Evolutionary conservation across 2,888 invertebrate genomes (phyloP), one percentile per base, ranked within the genome.

Genomic region (Phlogophora meticulosa): DNA sequence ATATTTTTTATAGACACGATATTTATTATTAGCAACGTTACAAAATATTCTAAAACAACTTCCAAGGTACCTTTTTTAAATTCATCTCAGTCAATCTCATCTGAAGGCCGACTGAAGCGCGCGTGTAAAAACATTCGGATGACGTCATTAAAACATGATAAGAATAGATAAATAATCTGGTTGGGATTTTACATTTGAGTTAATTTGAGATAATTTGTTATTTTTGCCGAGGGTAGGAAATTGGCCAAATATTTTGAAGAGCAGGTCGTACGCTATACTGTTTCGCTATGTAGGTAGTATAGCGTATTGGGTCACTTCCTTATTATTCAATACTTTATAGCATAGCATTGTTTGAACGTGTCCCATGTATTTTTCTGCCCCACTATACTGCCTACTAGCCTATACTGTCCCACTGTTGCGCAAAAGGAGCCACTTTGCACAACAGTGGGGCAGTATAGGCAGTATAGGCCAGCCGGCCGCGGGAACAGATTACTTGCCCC

Each of bases 71-170:
- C 28, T 28, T 4, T 64, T 80, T 80, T 58, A 76, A 76, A 78
- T 78, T 78, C 73, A 67, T 49, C 66, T 61, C 80, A 79, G 57
- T 59, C 17, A 43, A 52, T 48, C 53, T 69, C 55, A 65, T 64
- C 13, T 40, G 40, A 36, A 22, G 24, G 11, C 36, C 43, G 22
- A 43, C 61, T 42, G 51, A 55, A 34, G 51, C 28, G 34, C 40
- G 15, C 36, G 28, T 53, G 53, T 42, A 55, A 78, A 66, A 69
- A 63, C 72, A 69, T 55, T 22, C 58, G 28, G 28, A n/a, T 55
- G 65, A 64, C 65, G 66, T 64, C 57, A 67, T 57, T 15, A 60
- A n/a, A 38, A 32, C 60, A 72, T 66, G 72, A 74, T 46, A 0
- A 7, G 76, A 78, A 78, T 76, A n/a, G 17, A 11, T 70, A 55